A percentile compares a stretch with the other conserved stretches of the same genome.
These are phyloP conservation scores for Drosophila pallidifrons DNA, from an alignment of 1,140 invertebrate genomes.

Conservation along the genomic window DNA sequence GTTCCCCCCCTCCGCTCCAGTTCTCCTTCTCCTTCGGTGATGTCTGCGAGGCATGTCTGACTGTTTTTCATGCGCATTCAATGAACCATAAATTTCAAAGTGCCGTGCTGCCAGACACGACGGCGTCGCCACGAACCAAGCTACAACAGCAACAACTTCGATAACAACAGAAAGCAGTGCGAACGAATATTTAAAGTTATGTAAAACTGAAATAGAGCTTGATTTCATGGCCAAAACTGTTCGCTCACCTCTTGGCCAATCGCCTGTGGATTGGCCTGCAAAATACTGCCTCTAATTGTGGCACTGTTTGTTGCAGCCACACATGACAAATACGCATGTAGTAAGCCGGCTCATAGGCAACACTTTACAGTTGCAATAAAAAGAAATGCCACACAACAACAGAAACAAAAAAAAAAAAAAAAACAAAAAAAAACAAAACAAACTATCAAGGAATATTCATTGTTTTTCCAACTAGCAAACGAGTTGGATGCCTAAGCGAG, in stretches of 20 bases:
- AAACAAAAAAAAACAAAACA: conserved; percentile 24
- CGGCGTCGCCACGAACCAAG: conserved; percentile 52
- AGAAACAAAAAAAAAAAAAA: conserved; percentile 5
- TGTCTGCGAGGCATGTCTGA: conserved; percentile 43
- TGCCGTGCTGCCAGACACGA: conserved; percentile 69
- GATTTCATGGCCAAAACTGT: conserved; percentile 41
- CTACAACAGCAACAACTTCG: conserved; percentile 24
- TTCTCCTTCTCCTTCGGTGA: too few species aligned
- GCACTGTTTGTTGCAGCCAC: conserved; percentile 18
- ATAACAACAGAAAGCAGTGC: neutral
- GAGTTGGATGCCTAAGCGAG: neutral
- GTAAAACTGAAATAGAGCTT: conserved; percentile 30
- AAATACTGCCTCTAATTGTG: conserved; percentile 46
- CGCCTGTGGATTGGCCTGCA: conserved; percentile 20
- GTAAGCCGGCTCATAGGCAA: conserved; percentile 46
- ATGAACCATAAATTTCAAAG: conserved; percentile 83
- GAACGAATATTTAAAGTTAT: conserved; percentile 61
- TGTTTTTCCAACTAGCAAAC: conserved; percentile 40
- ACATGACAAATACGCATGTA: conserved; percentile 22
- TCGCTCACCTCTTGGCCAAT: conserved; percentile 51
- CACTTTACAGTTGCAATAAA: conserved; percentile 67
- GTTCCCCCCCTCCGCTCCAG: neutral
- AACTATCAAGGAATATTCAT: conserved; percentile 54
- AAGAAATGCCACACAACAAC: conserved; percentile 37
- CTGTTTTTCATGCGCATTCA: conserved; percentile 80